Evolutionary conservation across 2,113 vertebrate species (phyloP).

Genomic region (Notiomystis cincta): DNA sequence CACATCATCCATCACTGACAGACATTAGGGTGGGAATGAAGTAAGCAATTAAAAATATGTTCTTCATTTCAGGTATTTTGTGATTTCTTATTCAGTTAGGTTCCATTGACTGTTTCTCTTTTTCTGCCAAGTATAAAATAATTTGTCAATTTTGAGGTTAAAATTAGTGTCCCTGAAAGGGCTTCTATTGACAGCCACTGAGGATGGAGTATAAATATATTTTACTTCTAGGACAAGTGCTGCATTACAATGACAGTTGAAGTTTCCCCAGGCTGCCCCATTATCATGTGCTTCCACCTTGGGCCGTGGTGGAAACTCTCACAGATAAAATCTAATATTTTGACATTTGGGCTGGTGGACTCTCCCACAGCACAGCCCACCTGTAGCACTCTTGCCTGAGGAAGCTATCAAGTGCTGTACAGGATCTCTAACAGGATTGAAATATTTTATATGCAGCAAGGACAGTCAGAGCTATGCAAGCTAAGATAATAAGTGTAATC

Average conservation of each 20-base stretch:
- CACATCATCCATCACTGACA: conserved; percentile 47
- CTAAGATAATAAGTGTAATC: conserved; percentile 50
- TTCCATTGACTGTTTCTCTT: background rate
- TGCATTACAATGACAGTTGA: background rate
- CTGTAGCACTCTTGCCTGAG: background rate
- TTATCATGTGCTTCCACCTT: background rate
- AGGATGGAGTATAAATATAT: background rate
- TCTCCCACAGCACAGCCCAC: background rate
- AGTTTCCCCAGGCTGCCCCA: background rate
- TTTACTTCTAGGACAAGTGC: background rate
- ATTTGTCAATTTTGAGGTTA: conserved; percentile 8
- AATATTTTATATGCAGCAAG: background rate
- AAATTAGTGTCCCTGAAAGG: background rate
- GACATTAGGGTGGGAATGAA: background rate
- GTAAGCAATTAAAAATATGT: conserved; percentile 55
- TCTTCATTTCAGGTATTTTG: conserved; percentile 44
- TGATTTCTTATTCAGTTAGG: conserved; percentile 1
- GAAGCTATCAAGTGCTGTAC: background rate
- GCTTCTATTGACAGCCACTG: background rate
- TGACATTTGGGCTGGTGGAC: background rate
- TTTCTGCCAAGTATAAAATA: background rate
- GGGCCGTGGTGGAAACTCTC: background rate
- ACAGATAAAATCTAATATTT: background rate
- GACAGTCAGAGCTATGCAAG: background rate
- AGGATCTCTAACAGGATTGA: background rate